Evolutionary conservation across 2,113 vertebrate genomes (phyloP), one percentile per base, ranked within the genome.

Genomic region (Lanius collurio): DNA sequence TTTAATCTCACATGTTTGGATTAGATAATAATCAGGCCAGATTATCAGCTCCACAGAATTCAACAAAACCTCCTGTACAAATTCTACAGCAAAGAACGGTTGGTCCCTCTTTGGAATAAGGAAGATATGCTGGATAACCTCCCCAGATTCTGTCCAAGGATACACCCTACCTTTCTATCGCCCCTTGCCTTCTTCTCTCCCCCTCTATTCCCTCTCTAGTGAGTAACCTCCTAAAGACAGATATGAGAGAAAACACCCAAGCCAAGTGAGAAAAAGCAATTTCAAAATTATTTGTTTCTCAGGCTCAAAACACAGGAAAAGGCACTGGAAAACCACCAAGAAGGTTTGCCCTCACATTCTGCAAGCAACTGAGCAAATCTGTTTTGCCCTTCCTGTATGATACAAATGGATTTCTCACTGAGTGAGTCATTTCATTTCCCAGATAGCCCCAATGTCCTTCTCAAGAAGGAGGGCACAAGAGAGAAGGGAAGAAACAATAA

Each of bases 361-460:
- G 73, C 23, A 21, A 76, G 50, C 13, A 92, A 73, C 47, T 64
- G 53, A 94, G 21, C 23, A 94, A 91, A 93, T 82, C 57, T 84
- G 23, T 62, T 84, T 81, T 89, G 76, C 22, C 78, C 67, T 93
- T 94, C 70, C 62, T 49, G 26, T 73, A 46, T 0, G 0, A 83
- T 84, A 85, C 79, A 94, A 94, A 94, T 84, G 71, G 18, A 79
- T 94, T 95, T 94, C 88, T 91, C 10, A 8, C 41, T 0, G 18
- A 85, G 41, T 94, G 95, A 91, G 78, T 94, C n/a, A 94, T 91
- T 96, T 95, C 74, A 83, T 95, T 87, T 92, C 70, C 87, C 70
- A 77, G 75, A 91, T 92, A 95, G 83, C 42, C 55, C 35, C 50
- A 74, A 33, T 0, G 49, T 95, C 89, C 89, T 93, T 95, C 83